Evolutionary conservation across 2,797 vertebrate genomes (phyloP), one percentile per base, ranked within the genome.

Genomic region (Hydrophis major): DNA sequence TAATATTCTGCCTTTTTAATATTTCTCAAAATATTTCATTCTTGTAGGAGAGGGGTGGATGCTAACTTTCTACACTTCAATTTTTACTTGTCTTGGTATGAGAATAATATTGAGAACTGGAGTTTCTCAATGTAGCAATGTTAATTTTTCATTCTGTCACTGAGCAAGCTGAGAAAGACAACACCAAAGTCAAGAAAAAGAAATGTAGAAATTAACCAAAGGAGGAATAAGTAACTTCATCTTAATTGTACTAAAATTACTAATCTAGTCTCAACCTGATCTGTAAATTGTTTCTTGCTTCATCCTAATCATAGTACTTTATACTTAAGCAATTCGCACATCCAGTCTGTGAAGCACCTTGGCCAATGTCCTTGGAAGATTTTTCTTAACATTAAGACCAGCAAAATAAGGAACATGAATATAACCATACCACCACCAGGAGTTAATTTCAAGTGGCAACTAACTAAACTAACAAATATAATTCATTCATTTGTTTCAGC

Each of bases 71-170:
- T 55, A 55, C 53, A 12, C 60, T 94, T 88, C 90, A 94, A 92
- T 93, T 32, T 95, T 94, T 92, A 94, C 95, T 95, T 94, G 93
- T 95, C 95, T 74, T 32, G 14, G 6, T 37, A 74, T 37, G 32
- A 42, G 7, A 78, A 42, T 78, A 42, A 78, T 42, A 42, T 42
- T 78, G 69, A 78, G 18, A 78, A 20, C 37, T 78, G 20, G 18
- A 42, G 7, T 42, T 42, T 42, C 18, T 78, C 16, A 42, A 42
- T 7, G 7, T 42, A 78, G 7, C 7, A 78, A 78, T 78, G 22
- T 78, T 42, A 78, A 78, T 78, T 78, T 37, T 78, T 42, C 18
- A 42, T 42, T 37, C 32, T 20, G 18, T 42, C 69, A 78, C 32
- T 0, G 3, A 78, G 32, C 32, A 78, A 74, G 14, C 66, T 6